Conservation (phyloP, 2,113 vertebrate species). For the Pterocles gutturalis region DNA sequence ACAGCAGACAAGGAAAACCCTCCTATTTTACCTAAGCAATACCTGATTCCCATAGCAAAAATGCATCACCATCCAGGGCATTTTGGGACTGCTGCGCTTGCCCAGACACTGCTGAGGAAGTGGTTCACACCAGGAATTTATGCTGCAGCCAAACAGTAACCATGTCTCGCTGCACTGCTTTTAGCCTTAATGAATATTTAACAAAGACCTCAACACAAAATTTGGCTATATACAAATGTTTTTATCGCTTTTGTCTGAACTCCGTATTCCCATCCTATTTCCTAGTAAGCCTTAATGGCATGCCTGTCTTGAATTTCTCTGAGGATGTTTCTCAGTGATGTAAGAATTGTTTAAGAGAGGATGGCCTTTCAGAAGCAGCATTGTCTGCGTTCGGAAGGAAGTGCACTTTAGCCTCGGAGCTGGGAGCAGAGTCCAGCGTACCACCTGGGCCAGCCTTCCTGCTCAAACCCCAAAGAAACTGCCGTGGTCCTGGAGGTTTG, state of each 20-base stretch:
- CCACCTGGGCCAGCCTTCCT: fast-evolving
- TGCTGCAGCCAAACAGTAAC: neutral
- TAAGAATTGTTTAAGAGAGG: neutral
- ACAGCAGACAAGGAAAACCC: neutral
- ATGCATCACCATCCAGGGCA: neutral
- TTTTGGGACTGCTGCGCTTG: neutral
- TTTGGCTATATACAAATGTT: neutral
- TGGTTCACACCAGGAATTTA: neutral
- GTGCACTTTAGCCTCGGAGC: neutral
- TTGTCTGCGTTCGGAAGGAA: neutral
- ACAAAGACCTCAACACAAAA: neutral
- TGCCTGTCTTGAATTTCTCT: neutral
- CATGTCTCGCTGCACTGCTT: fast-evolving
- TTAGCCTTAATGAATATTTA: neutral
- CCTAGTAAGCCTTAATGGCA: neutral
- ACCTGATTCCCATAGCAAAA: neutral
- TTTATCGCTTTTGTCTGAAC: neutral
- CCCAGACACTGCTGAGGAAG: neutral
- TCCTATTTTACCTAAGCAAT: neutral
- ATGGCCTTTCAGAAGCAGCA: neutral
- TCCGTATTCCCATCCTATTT: neutral
- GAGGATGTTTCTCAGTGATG: neutral
- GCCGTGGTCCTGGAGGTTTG: fast-evolving
- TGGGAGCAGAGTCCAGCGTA: neutral
- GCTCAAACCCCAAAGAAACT: neutral